These are phyloP conservation scores for Petrocephalus zakoni DNA, from an alignment of 2,113 vertebrate species.

Conservation along the genomic window DNA sequence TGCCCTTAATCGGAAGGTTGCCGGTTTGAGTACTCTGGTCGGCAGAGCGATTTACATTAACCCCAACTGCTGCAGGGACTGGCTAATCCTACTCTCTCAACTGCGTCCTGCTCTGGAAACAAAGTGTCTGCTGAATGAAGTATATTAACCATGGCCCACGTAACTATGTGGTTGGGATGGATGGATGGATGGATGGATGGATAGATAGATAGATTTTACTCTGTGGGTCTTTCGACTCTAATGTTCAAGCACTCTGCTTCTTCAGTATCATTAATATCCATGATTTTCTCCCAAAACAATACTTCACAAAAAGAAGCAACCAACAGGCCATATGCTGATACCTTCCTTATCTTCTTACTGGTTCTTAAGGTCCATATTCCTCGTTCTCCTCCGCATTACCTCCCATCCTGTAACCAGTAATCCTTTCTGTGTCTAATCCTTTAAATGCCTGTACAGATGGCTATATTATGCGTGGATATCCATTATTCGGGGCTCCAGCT, in stretches of 20 bases:
- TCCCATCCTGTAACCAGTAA: neutral
- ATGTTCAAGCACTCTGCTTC: neutral
- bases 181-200: neutral
- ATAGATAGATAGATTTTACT: neutral
- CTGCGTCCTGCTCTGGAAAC: neutral
- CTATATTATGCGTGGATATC: conserved; percentile 46
- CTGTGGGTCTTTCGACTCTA: neutral
- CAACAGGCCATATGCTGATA: neutral
- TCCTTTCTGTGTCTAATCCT: conserved; percentile 25
- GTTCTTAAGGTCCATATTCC: neutral
- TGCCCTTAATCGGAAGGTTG: neutral
- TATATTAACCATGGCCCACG: neutral
- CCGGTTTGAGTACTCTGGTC: neutral
- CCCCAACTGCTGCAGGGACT: neutral
- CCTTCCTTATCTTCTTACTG: neutral
- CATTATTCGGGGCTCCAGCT: conserved; percentile 35
- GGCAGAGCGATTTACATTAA: neutral
- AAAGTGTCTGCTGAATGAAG: neutral
- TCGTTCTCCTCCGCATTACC: neutral
- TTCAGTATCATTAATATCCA: neutral
- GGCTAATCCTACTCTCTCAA: neutral
- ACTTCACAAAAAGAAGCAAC: neutral
- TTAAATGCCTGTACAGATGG: conserved; percentile 50
- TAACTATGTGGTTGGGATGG: neutral
- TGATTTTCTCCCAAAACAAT: neutral